Evolutionary conservation across 2,888 invertebrate genomes (phyloP).

Genomic region (Platyscelio sp.): DNA sequence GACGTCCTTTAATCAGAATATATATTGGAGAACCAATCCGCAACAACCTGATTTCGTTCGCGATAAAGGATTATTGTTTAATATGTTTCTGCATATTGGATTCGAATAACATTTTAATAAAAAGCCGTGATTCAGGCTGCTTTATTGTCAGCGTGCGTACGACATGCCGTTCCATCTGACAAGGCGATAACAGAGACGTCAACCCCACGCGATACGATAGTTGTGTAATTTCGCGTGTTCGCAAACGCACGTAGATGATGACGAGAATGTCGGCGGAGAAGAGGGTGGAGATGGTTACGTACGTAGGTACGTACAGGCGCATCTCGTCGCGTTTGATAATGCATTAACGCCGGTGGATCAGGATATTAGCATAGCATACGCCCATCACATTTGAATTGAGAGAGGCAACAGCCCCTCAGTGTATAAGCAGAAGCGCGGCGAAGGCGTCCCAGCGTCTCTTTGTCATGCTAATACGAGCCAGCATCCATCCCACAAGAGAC

Average conservation of each 20-base stretch:
- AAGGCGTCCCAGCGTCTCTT: constrained; percentile 85
- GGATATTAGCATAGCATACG: constrained; percentile 85
- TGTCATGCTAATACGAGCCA: constrained; percentile 84
- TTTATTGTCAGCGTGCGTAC: constrained; percentile 2
- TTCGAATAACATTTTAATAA: not conserved
- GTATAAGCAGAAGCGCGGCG: constrained; percentile 83
- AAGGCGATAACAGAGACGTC: constrained; percentile 70
- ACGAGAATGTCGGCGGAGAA: constrained; percentile 8
- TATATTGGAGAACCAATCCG: too few species aligned
- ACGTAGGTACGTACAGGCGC: constrained; percentile 69
- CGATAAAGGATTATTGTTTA: too few species aligned
- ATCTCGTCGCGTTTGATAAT: constrained; percentile 83
- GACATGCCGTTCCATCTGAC: constrained; percentile 29
- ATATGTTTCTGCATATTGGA: too few species aligned
- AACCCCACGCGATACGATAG: constrained; percentile 64
- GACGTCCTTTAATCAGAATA: too few species aligned
- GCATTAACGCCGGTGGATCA: constrained; percentile 84
- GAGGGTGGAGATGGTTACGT: constrained; percentile 64
- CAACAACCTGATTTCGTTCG: too few species aligned
- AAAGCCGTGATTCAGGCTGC: not conserved
- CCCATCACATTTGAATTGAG: constrained; percentile 85
- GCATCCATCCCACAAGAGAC: constrained; percentile 80
- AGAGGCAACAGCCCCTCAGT: constrained; percentile 77
- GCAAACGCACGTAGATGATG: constrained; percentile 35
- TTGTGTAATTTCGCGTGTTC: constrained; percentile 62